Base-by-base conservation (phyloP, 2,113 vertebrate genomes). In the Pterocles gutturalis region DNA sequence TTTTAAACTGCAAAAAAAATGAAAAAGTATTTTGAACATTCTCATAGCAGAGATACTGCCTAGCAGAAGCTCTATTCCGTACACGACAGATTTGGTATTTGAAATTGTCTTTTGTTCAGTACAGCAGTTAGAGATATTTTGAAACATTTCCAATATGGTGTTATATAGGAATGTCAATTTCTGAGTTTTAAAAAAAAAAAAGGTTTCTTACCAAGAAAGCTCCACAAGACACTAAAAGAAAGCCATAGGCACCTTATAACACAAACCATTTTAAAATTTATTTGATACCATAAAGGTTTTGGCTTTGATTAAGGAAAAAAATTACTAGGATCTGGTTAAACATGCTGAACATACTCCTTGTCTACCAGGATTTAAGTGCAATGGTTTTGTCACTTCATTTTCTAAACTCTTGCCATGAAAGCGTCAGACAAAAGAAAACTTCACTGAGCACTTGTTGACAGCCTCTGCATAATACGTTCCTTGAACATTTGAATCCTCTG, bases 131-230 rank as follows among this genome's bases (percentile, higher is more conserved):
- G 2, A 53, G 18, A 45, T 24, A 38, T 31, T 83, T 93, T 51
- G 16, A 46, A 86, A 51, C 2, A 38, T 66, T 91, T 62, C 8
- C 10, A 58, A 9, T n/a, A 21, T n/a, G 12, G 19, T 26, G 0
- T 18, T 31, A 45, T 34, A n/a, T 7, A 10, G 1, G 1, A 58
- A 67, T 21, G 6, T 9, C 7, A 66, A 7, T 46, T 75, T 82
- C 22, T 78, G 13, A 53, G 7, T 54, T 38, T 38, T 16, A 9
- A 53, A 64, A 71, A 57, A 41, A 21, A 5, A 10, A 5, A 36
- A 13, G 0, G 1, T 49, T 64, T 80, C 17, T 75, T 64, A 67
- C 2, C 3, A 57, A 54, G 55, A 48, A 75, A 31, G 1, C 8
- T 54, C 8, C 7, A 12, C 11, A 69, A 31, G 11, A 57, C 5